A percentile compares a stretch with the other conserved stretches of the same genome.
Evolutionary conservation across 2,113 vertebrate genomes (phyloP).

Genomic region (Nettapus auritus): DNA sequence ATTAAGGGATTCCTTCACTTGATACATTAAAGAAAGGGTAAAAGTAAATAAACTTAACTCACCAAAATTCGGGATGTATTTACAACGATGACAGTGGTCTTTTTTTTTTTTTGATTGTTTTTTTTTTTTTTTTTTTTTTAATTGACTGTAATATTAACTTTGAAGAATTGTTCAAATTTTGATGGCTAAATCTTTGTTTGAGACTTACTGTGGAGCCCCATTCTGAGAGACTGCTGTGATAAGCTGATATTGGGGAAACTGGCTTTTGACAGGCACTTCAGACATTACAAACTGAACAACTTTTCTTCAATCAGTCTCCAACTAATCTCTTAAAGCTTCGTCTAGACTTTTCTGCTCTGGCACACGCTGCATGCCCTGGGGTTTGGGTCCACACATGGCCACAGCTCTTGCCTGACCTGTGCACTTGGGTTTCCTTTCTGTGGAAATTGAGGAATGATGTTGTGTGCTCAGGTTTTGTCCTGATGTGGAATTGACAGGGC

Average conservation of each 20-base stretch:
- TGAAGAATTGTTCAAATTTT: background rate
- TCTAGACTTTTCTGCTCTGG: background rate
- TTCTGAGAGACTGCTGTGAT: background rate
- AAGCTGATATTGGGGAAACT: background rate
- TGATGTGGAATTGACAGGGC: background rate
- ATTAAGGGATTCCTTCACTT: constrained; percentile 20
- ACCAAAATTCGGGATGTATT: background rate
- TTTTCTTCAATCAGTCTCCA: background rate
- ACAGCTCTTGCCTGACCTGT: background rate
- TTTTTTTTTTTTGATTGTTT: background rate
- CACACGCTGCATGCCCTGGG: background rate
- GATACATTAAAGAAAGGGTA: background rate
- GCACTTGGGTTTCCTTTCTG: background rate
- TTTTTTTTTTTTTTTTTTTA: background rate
- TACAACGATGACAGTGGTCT: background rate
- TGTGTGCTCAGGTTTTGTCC: background rate
- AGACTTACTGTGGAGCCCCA: background rate
- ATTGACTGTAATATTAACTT: background rate
- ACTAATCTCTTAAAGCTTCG: background rate
- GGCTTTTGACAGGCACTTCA: background rate
- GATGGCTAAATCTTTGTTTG: background rate
- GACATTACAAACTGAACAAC: background rate
- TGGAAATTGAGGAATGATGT: background rate
- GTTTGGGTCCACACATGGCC: background rate
- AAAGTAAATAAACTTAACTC: constrained; percentile 1